Evolutionary conservation across 2,797 vertebrate species (phyloP), one percentile per base, ranked within the genome.

Genomic region (Pangasius sanitwongsei): DNA sequence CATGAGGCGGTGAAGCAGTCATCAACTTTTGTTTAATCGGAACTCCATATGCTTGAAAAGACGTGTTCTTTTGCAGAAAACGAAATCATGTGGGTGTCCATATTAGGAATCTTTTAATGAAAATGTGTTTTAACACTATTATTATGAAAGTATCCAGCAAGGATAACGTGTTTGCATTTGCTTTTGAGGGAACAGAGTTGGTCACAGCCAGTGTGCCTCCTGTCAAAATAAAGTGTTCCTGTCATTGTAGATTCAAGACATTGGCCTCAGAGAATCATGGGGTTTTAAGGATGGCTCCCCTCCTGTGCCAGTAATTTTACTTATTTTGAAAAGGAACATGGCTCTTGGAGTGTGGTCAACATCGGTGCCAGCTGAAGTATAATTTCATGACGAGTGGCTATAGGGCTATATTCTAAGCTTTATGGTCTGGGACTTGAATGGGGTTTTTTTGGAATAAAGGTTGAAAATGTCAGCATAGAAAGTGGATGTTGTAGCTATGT

Each of bases 141-240:
- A 50, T 50, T 15, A 50, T 28, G 25, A 77, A 77, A 50, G 44
- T 31, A 55, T 80, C 18, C 48, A 53, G 48, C 16, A 80, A 55
- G n/a, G 16, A 55, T 80, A 80, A 48, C 23, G 15, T n/a, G 61
- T 6, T 63, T 31, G 37, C 28, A 34, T 82, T 59, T 37, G 55
- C 31, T 41, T 59, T 82, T 59, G 78, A 23, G 53, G 16, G 18
- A 34, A 81, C 18, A 44, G 87, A 82, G 85, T 78, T 85, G 61
- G 87, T 59, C 90, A 31, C 20, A 44, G 89, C 70, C 75, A 72
- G 53, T 72, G 80, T 85, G 84, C 84, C 89, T 88, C 83, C 80
- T 88, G 87, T 92, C 88, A 89, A 81, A 89, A 91, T 87, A 89
- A 83, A 91, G 84, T 90, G 87, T 65, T 89, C 87, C 85, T 91